These are phyloP conservation scores for Suillia variegata DNA, from an alignment of 2,888 invertebrate species.

Conservation along the genomic window DNA sequence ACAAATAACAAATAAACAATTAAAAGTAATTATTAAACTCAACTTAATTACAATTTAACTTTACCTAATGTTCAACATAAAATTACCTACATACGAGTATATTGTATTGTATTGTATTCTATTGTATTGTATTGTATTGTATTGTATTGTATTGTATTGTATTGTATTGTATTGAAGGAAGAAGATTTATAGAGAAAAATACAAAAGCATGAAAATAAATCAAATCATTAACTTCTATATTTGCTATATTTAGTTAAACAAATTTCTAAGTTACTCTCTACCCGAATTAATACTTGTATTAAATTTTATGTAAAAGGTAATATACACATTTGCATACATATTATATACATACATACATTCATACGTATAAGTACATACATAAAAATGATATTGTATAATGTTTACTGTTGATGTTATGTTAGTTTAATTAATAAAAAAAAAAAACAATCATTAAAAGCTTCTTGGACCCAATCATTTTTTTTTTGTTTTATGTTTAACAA, in stretches of 20 bases:
- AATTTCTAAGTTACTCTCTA: neutral
- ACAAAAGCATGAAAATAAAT: neutral
- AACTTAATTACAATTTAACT: slow-evolving; percentile 5
- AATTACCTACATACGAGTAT: neutral
- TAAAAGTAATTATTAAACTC: slow-evolving; percentile 10
- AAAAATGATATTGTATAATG: neutral
- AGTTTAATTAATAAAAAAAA: slow-evolving; percentile 44
- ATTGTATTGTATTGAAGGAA: neutral
- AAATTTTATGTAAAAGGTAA: slow-evolving; percentile 19
- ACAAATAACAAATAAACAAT: slow-evolving; percentile 2
- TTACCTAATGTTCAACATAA: slow-evolving; percentile 1
- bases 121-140: too few species aligned
- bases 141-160: too few species aligned
- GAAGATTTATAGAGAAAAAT: neutral
- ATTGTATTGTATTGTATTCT: too few species aligned
- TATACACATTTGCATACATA: slow-evolving; percentile 25
- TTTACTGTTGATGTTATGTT: slow-evolving; percentile 55
- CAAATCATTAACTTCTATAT: neutral
- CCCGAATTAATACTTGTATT: neutral
- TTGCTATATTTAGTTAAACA: neutral
- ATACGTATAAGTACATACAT: slow-evolving; percentile 8
- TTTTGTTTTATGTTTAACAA: too few species aligned
- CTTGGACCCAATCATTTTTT: neutral
- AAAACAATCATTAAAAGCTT: slow-evolving; percentile 9
- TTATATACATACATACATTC: slow-evolving; percentile 22